Conservation (phyloP, 2,888 invertebrate genomes). For the Trichopria drosophilae region DNA sequence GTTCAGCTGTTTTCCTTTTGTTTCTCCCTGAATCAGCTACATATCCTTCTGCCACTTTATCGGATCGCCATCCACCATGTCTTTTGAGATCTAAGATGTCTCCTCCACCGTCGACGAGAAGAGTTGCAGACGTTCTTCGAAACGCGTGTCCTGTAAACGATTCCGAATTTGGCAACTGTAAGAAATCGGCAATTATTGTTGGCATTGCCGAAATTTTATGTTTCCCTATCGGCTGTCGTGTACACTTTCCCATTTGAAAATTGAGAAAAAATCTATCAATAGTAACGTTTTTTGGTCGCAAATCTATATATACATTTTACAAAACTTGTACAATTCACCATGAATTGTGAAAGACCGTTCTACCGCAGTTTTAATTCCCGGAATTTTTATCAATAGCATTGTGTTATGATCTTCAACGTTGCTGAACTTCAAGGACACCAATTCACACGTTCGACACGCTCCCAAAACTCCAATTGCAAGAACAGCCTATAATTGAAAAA, state of each 20-base stretch:
- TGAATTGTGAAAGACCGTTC: constrained; percentile 3
- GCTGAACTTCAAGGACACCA: background rate
- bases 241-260: constrained; percentile 18
- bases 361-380: background rate
- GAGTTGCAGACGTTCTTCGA: constrained; percentile 29
- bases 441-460: background rate
- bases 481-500: background rate
- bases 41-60: constrained; percentile 20
- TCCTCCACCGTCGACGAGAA: constrained; percentile 20
- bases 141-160: constrained; percentile 22
- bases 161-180: constrained; percentile 19
- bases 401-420: constrained; percentile 4
- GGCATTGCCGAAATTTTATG: constrained; percentile 24
- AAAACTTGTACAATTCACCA: constrained; percentile 2
- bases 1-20: too few relatives aligned
- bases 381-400: constrained; percentile 3
- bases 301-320: too few relatives aligned
- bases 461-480: background rate
- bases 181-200: constrained; percentile 24
- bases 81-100: constrained; percentile 16
- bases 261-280: constrained; percentile 14
- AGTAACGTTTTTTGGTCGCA: background rate
- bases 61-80: constrained; percentile 24
- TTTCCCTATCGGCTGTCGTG: constrained; percentile 19
- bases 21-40: too few relatives aligned